Percentiles rank a stretch among this genome's conserved stretches.
These are phyloP conservation scores for Microplitis demolitor DNA, from an alignment of 1,140 invertebrate species.

Conservation along the genomic window DNA sequence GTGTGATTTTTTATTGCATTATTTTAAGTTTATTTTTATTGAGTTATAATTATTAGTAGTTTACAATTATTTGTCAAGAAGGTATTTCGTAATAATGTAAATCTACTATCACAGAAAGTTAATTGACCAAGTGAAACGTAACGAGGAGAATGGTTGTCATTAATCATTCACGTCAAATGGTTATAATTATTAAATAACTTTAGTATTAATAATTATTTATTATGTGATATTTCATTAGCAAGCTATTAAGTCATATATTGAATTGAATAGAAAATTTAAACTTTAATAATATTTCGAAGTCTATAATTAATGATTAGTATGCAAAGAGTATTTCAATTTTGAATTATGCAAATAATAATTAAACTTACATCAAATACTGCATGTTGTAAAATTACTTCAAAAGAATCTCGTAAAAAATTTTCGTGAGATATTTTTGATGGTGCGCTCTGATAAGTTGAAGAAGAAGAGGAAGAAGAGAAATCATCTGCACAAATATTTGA, in stretches of 20 bases:
- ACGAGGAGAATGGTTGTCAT: too few relatives aligned
- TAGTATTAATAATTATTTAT: not conserved
- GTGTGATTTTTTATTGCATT: not conserved
- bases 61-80: too few relatives aligned
- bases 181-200: too few relatives aligned
- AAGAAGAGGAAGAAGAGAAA: not conserved
- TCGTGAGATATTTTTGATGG: constrained; percentile 69
- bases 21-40: not conserved
- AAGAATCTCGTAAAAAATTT: constrained; percentile 70
- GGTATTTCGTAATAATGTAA: too few relatives aligned
- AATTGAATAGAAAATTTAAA: too few relatives aligned
- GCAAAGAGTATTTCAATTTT: not conserved
- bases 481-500: not conserved
- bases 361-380: constrained; percentile 72
- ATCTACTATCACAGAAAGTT: too few relatives aligned
- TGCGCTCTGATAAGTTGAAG: constrained; percentile 3
- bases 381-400: constrained; percentile 73
- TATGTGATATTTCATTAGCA: too few relatives aligned
- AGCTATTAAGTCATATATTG: too few relatives aligned
- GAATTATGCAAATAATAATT: not conserved
- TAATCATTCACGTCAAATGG: too few relatives aligned
- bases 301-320: too few relatives aligned
- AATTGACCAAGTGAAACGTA: too few relatives aligned
- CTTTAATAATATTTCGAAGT: too few relatives aligned
- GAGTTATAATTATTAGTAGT: not conserved